Evolutionary conservation across 1,140 invertebrate genomes (phyloP).

Genomic region (Drosophila leontia): DNA sequence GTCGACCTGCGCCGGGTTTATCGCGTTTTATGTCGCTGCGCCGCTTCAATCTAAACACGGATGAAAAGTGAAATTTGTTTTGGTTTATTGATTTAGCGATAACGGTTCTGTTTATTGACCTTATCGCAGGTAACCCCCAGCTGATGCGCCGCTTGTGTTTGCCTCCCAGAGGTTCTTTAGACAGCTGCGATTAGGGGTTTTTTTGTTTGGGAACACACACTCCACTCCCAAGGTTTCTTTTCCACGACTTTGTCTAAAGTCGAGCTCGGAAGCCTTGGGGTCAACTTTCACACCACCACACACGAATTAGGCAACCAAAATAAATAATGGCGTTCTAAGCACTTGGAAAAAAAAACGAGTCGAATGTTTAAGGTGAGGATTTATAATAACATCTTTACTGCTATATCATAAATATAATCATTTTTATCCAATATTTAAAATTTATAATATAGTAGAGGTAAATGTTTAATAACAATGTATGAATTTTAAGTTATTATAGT

Average conservation of each 20-base stretch:
- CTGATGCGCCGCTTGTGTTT: conserved; percentile 25
- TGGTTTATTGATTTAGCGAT: conserved; percentile 67
- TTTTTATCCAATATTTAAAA: background rate
- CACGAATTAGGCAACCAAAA: conserved; percentile 24
- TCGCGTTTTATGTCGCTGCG: conserved; percentile 35
- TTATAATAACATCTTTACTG: background rate
- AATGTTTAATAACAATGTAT: background rate
- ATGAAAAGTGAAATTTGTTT: conserved; percentile 66
- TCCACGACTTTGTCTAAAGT: conserved; percentile 22
- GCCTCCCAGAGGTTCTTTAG: conserved; percentile 46
- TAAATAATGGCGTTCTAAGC: conserved; percentile 6
- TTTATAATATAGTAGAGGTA: background rate
- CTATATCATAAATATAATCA: background rate
- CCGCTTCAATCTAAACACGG: conserved; percentile 57
- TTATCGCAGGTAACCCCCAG: conserved; percentile 39
- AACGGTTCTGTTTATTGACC: conserved; percentile 36
- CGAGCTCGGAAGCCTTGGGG: conserved; percentile 24
- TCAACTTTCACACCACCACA: conserved; percentile 38
- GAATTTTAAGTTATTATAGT: background rate
- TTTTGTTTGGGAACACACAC: conserved; percentile 8
- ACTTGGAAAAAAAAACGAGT: background rate
- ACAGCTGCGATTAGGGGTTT: conserved; percentile 50
- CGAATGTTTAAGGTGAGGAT: background rate
- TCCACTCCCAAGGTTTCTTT: conserved; percentile 25
- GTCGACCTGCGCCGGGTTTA: conserved; percentile 35